Conservation (phyloP, 1,140 invertebrate species). For the Phymastichus coffea region DNA sequence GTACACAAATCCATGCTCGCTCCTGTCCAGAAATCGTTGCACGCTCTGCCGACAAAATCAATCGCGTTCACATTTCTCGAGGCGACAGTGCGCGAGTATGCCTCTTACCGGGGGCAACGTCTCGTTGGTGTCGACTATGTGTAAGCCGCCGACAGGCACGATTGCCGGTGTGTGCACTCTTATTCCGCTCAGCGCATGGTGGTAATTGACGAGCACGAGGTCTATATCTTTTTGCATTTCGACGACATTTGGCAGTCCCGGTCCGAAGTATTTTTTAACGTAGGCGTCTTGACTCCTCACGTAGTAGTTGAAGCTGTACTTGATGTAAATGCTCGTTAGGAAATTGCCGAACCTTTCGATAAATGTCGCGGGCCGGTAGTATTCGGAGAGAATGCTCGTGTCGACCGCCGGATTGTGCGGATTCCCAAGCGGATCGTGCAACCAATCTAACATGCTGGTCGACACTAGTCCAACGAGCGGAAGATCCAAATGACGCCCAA, state of each 20-base stretch:
- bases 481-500: conserved; percentile 58
- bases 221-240: background rate
- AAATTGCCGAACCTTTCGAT: background rate
- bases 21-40: conserved; percentile 65
- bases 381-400: background rate
- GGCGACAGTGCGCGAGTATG: no score
- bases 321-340: background rate
- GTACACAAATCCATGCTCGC: conserved; percentile 68
- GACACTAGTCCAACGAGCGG: conserved; percentile 60
- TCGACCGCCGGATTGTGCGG: conserved; percentile 45
- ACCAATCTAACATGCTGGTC: conserved; percentile 58
- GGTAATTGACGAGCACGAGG: background rate
- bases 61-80: no score
- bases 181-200: background rate
- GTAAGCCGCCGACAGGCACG: background rate
- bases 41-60: no score
- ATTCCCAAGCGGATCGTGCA: conserved; percentile 60
- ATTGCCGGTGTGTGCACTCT: background rate
- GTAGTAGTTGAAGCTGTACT: background rate
- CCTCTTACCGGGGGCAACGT: background rate
- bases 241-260: background rate
- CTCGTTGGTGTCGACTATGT: background rate
- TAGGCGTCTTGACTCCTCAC: background rate
- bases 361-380: background rate
- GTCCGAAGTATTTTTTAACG: background rate